A percentile compares a stretch with the other conserved stretches of the same genome.
Conservation (phyloP, 2,113 vertebrate genomes). For the Paradoxurus hermaphroditus region DNA sequence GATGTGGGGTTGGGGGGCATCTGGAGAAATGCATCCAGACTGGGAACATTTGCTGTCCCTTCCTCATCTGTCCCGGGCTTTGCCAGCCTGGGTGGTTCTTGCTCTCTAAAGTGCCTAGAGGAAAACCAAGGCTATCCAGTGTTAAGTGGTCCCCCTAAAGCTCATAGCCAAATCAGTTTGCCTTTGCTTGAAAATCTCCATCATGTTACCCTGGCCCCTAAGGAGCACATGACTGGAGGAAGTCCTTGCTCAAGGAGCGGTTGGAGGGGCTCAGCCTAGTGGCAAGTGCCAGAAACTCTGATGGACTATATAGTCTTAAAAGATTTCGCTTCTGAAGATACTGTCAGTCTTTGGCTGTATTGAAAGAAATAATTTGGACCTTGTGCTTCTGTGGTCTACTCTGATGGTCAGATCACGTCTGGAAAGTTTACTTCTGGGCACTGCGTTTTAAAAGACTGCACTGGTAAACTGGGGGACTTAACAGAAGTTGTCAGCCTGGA, state of each 20-base stretch:
- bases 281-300: background rate
- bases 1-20: background rate
- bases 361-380: background rate
- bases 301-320: background rate
- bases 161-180: background rate
- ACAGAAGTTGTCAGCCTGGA: background rate
- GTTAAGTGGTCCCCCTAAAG: background rate
- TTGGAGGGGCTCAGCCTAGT: background rate
- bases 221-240: background rate
- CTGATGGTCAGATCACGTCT: background rate
- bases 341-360: background rate
- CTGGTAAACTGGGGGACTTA: background rate
- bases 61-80: background rate
- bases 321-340: background rate
- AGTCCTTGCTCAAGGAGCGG: background rate
- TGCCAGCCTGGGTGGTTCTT: background rate
- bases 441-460: conserved; percentile 21
- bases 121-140: background rate
- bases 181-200: background rate
- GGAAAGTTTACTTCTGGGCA: background rate
- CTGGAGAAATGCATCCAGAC: background rate
- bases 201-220: background rate
- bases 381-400: background rate
- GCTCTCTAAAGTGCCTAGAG: background rate
- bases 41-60: background rate